Base-by-base conservation (phyloP, 2,113 vertebrate species). In the Hipposideros armiger region DNA sequence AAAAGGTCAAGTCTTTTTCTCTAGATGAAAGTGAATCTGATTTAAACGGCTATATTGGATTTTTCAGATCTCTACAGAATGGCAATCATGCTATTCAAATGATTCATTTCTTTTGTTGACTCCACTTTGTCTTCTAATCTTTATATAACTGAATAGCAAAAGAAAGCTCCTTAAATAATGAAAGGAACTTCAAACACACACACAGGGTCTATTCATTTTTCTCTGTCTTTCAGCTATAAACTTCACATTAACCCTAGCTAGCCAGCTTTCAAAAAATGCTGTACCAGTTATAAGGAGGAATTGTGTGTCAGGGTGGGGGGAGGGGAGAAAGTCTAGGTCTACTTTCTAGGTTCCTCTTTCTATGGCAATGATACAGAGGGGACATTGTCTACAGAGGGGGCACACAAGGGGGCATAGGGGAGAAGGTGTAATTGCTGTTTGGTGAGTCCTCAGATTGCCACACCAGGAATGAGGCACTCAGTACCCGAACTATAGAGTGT, bases 1-100 rank as follows among this genome's bases (percentile, higher is more conserved):
- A 91, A 96, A 97, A 97, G 94, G 91, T 97, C 97, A 97, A 81
- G 20, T 91, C 67, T 96, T 24, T 96, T 93, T 95, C 76, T 92
- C 32, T 72, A 94, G 74, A 82, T 60, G 17, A 97, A 95, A 95
- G 81, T 58, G 86, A 95, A 95, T 98, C 81, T 97, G 90, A 97
- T 95, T 96, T 96, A 97, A 95, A 96, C 77, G 77, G 70, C 0
- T 0, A 88, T 96, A 97, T 91, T 96, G 85, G 70, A 95, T 95
- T 97, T 97, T 95, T 94, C 94, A 96, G 87, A 95, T 96, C 87
- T 92, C 67, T 45, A 56, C 66, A 96, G 90, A 95, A 96, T 94
- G 83, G 62, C 58, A 97, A 88, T 94, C 81, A 72, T 58, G 70
- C 80, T 96, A 97, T 90, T 95, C 76, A 97, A 97, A 98, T 98